Base-by-base conservation (phyloP, 2,797 vertebrate species). In the Poeciliopsis gracilis region DNA sequence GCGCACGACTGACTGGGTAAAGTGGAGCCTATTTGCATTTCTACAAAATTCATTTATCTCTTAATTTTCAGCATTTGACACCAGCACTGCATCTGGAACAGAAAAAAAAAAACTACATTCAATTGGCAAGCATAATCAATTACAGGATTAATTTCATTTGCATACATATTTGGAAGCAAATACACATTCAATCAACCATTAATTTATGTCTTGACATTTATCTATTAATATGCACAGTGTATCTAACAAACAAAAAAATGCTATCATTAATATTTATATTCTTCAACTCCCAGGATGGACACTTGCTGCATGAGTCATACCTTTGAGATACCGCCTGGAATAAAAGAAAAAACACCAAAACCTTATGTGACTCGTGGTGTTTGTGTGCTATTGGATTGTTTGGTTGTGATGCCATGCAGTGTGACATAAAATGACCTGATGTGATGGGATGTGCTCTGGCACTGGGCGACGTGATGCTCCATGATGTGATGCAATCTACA, bases 391-490 rank as follows among this genome's bases (percentile, higher is more conserved):
- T 80, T 77, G 55, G 30, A 11, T 38, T 20, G 36, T 43, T 84
- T 55, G 77, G 83, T 55, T 57, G 72, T 81, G 83, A 83, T 77
- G 72, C 43, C 59, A 77, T 36, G 51, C 57, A 61, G 3, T 75
- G 61, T 77, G 82, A 84, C 78, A 75, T 33, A 72, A 43, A 41
- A 46, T 59, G 76, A 76, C 77, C 23, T 63, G 80, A 85, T 74
- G 72, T 78, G 79, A 86, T 57, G 38, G 1, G 73, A 88, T 41
- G n/a, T 10, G 77, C 72, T 43, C 46, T 82, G 82, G 80, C 88
- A 84, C 46, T 23, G 8, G 13, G 1, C 63, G 45, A 85, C 78
- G 51, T 38, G 77, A 77, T 69, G 80, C 57, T 59, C 28, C 36
- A 15, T 49, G 81, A 85, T 73, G 83, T 78, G 71, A 81, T 63